Evolutionary conservation across 2,888 invertebrate genomes (phyloP), one percentile per base, ranked within the genome.

Genomic region (Ischnus inquisitorius): DNA sequence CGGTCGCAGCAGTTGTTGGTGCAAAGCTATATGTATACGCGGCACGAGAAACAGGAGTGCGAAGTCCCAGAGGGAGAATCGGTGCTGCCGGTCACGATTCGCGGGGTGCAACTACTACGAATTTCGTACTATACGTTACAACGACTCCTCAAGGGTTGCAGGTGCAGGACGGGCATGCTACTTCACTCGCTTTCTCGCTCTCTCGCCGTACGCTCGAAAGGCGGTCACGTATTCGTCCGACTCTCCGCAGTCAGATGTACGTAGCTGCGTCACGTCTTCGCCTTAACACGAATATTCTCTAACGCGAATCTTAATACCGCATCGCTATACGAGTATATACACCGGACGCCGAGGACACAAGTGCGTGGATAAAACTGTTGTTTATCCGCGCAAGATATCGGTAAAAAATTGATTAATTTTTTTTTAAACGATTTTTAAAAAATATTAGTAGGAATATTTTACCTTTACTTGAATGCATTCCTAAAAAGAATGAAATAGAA

Each of bases 81-180:
- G 72, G 54, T 64, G 57, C 79, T 83, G 79, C 75, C 65, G 75
- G 83, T 83, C 83, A 83, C 83, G 83, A 83, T 79, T 67, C 48
- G 71, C 54, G 46, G 41, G 64, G 54, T 57, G 19, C 54, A 22
- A 71, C 28, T 76, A 71, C 28, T 76, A 34, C 65, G 76, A 51
- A 19, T 60, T 22, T 46, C 64, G 19, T 64, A 65, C 19, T 14
- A 39, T 14, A 51, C 39, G 74, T 54, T n/a, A 16, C 41, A 16
- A 34, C 39, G 39, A 34, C 43, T 16, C 34, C 41, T 64, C 16
- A 62, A 67, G 65, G 67, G 65, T 64, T 75, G 67, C 57, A 75
- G 80, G 78, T 78, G 54, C 68, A 16, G 5, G 34, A 34, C 57
- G 71, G 57, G 14, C 10, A 48, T 60, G 28, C 64, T 51, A 64